Base-by-base conservation (phyloP, 2,888 invertebrate species). In the Anorthoa munda region DNA sequence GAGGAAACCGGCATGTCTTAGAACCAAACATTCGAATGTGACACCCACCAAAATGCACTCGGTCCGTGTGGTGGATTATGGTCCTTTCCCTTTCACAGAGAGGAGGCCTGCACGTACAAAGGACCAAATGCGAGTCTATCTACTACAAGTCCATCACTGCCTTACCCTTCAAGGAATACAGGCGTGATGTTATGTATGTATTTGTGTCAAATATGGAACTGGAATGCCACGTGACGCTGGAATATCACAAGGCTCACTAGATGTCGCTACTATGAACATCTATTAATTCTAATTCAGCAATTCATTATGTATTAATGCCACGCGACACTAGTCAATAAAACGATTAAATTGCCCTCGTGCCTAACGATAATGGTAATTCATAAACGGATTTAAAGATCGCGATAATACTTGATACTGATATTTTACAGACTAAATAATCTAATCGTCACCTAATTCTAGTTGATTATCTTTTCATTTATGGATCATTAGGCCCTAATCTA, bases 261-360 rank as follows among this genome's bases (percentile, higher is more conserved):
- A 88, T 90, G 89, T 72, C 90, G 76, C 66, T 86, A 89, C 76
- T 18, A 60, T 82, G 66, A 17, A 51, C 55, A 53, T 45, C 11
- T 5, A 3, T 18, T 53, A 2, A 51, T 53, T 58, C 31, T 4
- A 13, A 13, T 39, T 39, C 39, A 2, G 15, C n/a, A 23, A 46
- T 13, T 17, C 23, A 53, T 60, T 61, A 46, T n/a, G n/a, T n/a
- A n/a, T n/a, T 5, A 61, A 53, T 61, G 66, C 48, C 74, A 68
- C 58, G 65, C 59, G 60, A 18, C 39, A 61, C 18, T 55, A 13
- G 7, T n/a, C 39, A 50, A 48, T 58, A 55, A 59, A 66, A 15
- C 48, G 50, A 66, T 71, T 39, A 23, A 53, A 56, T 65, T 53
- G 31, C 55, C 64, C 67, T 60, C 65, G 50, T 50, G 45, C 26